Percentiles rank a stretch among this genome's conserved stretches.
These are phyloP conservation scores for Pangasius larnaudii DNA, from an alignment of 2,797 vertebrate genomes.

Conservation along the genomic window DNA sequence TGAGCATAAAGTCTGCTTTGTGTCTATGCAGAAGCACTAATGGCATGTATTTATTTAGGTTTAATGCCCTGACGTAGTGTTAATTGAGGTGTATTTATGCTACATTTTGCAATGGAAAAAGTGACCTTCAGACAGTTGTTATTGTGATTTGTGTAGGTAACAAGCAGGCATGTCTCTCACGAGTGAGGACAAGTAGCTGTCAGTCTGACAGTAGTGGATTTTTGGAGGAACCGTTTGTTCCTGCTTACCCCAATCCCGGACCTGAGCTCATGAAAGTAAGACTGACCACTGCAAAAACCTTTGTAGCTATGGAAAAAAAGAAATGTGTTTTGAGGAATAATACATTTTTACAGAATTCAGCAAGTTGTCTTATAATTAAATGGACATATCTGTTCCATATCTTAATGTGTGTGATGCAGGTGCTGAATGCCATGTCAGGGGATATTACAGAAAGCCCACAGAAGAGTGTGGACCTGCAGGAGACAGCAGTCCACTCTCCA, in stretches of 20 bases:
- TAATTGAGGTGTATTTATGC: not conserved
- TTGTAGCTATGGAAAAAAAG: not conserved
- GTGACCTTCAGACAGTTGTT: not conserved
- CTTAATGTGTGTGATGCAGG: conserved; percentile 58
- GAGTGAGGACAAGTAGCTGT: conserved; percentile 77
- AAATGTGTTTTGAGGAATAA: not conserved
- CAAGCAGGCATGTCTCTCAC: conserved; percentile 22
- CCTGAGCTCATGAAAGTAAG: conserved; percentile 71
- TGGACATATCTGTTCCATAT: not conserved
- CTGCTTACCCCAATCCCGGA: conserved; percentile 54
- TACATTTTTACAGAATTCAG: not conserved
- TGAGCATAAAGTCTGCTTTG: not conserved
- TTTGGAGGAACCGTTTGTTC: conserved; percentile 77
- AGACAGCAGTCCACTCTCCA: not conserved
- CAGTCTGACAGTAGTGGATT: conserved; percentile 86
- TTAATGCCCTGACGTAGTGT: not conserved
- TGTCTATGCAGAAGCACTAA: conserved; percentile 12
- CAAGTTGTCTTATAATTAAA: not conserved
- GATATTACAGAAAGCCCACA: conserved; percentile 36
- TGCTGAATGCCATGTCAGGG: conserved; percentile 60
- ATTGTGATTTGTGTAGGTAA: conserved; percentile 46
- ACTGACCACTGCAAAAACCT: not conserved
- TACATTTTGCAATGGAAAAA: conserved; percentile 19
- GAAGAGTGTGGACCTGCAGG: conserved; percentile 25
- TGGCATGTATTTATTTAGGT: conserved; percentile 22